Evolutionary conservation across 2,888 invertebrate genomes (phyloP), one percentile per base, ranked within the genome.

Genomic region (Trileptium ribeirensis): DNA sequence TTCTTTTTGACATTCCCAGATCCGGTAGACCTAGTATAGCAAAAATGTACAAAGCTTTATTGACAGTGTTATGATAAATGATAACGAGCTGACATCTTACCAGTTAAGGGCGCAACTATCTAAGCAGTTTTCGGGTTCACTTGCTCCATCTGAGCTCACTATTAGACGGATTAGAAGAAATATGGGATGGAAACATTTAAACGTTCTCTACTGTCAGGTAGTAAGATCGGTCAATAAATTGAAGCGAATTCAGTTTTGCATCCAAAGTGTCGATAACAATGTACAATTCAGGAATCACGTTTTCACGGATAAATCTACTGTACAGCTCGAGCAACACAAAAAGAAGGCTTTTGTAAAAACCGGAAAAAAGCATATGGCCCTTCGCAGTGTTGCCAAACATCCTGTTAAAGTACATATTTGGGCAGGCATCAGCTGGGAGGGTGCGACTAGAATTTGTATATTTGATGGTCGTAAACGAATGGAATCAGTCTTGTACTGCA

Each of bases 351-450:
- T 19, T 70, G 34, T 31, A 19, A 70, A 70, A 70, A 8, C 8
- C 8, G 74, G 74, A 19, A 8, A 70, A 36, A 70, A 70, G n/a
- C 8, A 15, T 34, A 19, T 70, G 8, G 8, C 31, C 37, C 31
- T 70, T 8, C 74, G 74, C 8, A 36, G 74, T n/a, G 19, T 15
- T 15, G 74, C 74, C 8, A 70, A 70, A 36, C 74, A 70, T 70
- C 34, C 37, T 70, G 74, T 70, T 19, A 70, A 70, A n/a, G 31
- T 70, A 70, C 74, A 70, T 70, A 36, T 70, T 36, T 70, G 74
- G 74, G 31, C 74, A n/a, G 74, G 74, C 31, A 70, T 70, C 31
- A 70, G 74, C n/a, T 70, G 74, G 74, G 8, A 19, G 19, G 74
- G 74, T 70, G 74, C 74, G 31, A 70, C 74, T 15, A 31, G 31